phyloP scores from a whole-genome alignment of 2,888 invertebrate genomes.

The Andrena chrysosceles region DNA sequence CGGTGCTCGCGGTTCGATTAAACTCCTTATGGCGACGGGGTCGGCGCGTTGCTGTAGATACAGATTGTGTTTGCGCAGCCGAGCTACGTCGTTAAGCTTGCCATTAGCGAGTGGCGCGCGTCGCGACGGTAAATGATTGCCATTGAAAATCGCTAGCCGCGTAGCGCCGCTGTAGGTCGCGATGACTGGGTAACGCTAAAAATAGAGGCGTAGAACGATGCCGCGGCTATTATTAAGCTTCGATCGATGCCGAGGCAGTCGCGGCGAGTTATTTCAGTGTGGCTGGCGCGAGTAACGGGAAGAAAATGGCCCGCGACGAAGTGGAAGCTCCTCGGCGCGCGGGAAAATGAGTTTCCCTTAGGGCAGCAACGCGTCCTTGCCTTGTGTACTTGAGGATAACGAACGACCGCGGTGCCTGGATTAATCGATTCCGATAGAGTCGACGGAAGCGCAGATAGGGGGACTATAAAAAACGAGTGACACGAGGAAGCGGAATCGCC shows the following conservation, averaged over 20 bases:
- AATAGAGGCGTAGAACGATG: conserved; percentile 71
- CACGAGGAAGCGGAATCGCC: neutral
- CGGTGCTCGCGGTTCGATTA: neutral
- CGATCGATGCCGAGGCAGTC: conserved; percentile 72
- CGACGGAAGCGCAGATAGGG: neutral
- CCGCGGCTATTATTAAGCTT: conserved; percentile 71
- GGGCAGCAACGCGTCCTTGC: neutral
- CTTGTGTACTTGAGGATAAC: neutral
- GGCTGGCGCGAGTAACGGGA: conserved; percentile 38
- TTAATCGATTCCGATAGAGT: conserved; percentile 17
- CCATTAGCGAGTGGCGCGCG: neutral
- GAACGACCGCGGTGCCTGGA: neutral
- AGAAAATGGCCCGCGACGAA: conserved; percentile 29
- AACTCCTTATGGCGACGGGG: neutral
- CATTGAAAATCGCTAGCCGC: conserved; percentile 70
- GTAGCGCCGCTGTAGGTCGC: conserved; percentile 68
- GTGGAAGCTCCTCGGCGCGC: neutral
- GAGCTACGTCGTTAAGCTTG: neutral
- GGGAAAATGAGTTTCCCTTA: conserved; percentile 4
- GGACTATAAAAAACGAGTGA: neutral
- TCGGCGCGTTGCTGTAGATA: too few species aligned
- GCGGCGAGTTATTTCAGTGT: conserved; percentile 67
- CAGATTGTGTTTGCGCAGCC: neutral
- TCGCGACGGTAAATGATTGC: conserved; percentile 57
- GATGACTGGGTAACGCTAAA: conserved; percentile 73